These are phyloP conservation scores for Sebastes trivittatus DNA, from an alignment of 2,797 vertebrate species.

Conservation along the genomic window DNA sequence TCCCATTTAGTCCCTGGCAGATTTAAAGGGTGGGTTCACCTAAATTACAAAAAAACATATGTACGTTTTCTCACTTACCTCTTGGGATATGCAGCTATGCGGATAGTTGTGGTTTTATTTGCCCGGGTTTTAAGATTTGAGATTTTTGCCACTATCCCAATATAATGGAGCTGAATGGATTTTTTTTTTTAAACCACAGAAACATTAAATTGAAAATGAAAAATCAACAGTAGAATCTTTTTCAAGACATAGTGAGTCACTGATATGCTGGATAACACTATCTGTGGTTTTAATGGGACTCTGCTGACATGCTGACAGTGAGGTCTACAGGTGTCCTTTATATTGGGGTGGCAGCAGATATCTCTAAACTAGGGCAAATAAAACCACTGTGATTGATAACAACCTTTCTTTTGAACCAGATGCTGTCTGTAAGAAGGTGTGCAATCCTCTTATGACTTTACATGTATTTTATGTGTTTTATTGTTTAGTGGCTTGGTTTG, in stretches of 20 bases:
- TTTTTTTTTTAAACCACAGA: background rate
- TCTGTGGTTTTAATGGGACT: background rate
- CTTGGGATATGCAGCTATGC: background rate
- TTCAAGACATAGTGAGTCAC: background rate
- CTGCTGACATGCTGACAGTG: background rate
- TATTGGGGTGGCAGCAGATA: background rate
- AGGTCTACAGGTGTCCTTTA: background rate
- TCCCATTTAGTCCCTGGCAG: background rate
- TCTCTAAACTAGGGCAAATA: background rate
- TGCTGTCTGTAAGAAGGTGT: background rate
- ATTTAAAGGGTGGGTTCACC: slow-evolving; percentile 7
- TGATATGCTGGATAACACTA: background rate
- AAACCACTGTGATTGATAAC: background rate
- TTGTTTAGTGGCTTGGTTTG: background rate
- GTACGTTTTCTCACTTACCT: background rate
- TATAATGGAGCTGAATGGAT: background rate
- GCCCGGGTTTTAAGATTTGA: background rate
- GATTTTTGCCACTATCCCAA: background rate
- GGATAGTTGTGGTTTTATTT: background rate
- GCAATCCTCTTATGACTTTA: background rate
- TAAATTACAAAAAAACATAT: background rate
- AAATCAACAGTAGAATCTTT: background rate
- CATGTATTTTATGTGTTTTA: background rate
- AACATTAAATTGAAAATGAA: background rate
- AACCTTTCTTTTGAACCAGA: background rate